These are phyloP conservation scores for Protobothrops flavoviridis DNA, from an alignment of 2,113 vertebrate genomes.

Conservation along the genomic window DNA sequence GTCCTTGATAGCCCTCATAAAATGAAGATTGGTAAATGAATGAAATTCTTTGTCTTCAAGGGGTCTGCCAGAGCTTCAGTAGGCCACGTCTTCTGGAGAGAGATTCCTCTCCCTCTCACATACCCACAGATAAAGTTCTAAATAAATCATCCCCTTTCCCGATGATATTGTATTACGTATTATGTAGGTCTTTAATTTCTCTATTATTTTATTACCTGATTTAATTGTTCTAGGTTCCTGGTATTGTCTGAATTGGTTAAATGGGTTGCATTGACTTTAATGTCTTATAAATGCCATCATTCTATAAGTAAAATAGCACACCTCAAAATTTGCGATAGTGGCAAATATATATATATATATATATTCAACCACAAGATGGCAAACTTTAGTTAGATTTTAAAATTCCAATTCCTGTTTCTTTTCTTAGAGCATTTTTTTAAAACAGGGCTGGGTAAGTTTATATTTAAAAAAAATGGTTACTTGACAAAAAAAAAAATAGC, in stretches of 20 bases:
- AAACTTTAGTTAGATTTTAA: constrained; percentile 59
- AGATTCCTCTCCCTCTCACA: background rate
- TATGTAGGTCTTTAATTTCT: background rate
- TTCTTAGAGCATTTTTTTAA: background rate
- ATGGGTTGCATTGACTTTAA: background rate
- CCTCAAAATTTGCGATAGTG: background rate
- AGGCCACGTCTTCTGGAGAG: background rate
- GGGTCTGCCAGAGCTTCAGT: no score
- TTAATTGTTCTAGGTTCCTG: background rate
- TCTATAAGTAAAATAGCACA: background rate
- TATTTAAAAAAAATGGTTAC: background rate
- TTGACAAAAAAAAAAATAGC: background rate
- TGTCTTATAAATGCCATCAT: background rate
- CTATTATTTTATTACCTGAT: background rate
- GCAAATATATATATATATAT: background rate
- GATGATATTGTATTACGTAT: background rate
- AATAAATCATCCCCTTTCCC: background rate
- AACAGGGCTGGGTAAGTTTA: background rate
- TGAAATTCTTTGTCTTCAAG: background rate
- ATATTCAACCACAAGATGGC: constrained; percentile 72
- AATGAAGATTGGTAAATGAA: background rate
- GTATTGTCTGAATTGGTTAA: background rate
- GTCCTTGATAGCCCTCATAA: background rate
- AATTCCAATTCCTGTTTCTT: background rate
- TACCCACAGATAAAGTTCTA: no score